Base-by-base conservation (phyloP, 1,140 invertebrate species). In the Lanistes nyassanus region DNA sequence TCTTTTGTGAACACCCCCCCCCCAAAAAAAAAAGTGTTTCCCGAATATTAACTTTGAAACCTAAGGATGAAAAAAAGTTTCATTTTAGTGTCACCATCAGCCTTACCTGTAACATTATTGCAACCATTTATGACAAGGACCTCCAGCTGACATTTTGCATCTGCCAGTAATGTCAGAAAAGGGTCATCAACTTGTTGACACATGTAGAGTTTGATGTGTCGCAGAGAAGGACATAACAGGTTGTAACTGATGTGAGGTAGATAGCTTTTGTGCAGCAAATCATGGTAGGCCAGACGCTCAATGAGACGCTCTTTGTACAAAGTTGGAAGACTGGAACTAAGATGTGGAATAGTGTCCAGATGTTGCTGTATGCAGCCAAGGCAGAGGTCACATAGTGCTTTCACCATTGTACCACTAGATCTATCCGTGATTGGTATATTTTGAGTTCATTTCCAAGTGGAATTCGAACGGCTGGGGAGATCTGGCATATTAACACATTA, bases 221-320 rank as follows among this genome's bases (percentile, higher is more conserved):
- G 69, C 31, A 87, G 68, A 23, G 58, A 65, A 1, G 74, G 7
- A 16, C 74, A 74, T 66, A 85, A 81, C n/a, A 87, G 71, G 73
- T 83, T 78, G 23, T 80, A 70, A 31, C 72, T 81, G 13, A 85
- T 79, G 74, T 76, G 68, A 29, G 78, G 73, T 4, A 84, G 58
- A 62, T 83, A 81, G 29, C 79, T 55, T n/a, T 72, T 64, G 31
- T 68, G 77, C 31, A 85, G 76, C 42, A 80, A 64, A 62, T 85
- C 83, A 81, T 87, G 85, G 68, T 77, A 75, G 51, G 76, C 77
- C 5, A 87, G 77, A 31, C 84, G 56, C 55, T 82, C 78, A 23
- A 86, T 74, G 7, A 86, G 75, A 7, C 80, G 53, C 76, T 86
- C 84, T 80, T 86, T 86, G 76, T 84, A 79, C 21, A 83, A 42